Evolutionary conservation across 53 echinoderm and acorn worm species (phyloP), one percentile per base, ranked within the genome.

Genomic region (Mesocentrotus franciscanus): DNA sequence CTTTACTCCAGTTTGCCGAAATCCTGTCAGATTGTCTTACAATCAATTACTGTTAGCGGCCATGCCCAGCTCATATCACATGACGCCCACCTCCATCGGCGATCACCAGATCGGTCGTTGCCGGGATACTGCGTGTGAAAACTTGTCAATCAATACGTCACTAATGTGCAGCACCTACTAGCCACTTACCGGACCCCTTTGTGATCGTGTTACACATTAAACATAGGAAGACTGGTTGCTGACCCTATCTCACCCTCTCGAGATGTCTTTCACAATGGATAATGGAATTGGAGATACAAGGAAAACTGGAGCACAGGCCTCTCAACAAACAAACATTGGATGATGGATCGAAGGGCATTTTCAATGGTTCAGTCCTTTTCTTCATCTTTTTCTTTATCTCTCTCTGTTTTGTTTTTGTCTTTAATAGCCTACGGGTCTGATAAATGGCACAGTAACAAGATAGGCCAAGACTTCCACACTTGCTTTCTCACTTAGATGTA

Each of bases 171-270:
- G 66, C 91, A 33, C 20, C 66, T 91, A 33, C 64, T 34, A 20
- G 87, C 30, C 91, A 91, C 91, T 91, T 91, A 61, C 66, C 68
- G 20, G 0, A 66, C 91, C 66, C 62, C 91, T 91, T 32, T 34
- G 3, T 62, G 62, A 91, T 91, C 91, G 58, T 66, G 91, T 91
- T 91, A 91, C 91, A 91, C 91, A 66, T 91, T 61, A 91, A 61
- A 91, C 29, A 39, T 66, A 33, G 66, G 66, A 35, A 91, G 91
- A 91, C 34, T 64, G 91, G 91, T 64, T 6, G 66, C 91, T 39
- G 91, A 91, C 91, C 91, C 66, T 61, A 33, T 91, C 66, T 91
- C 35, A 35, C 35, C 87, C 87, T 9, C 87, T 87, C 59, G 56
- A 87, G 29, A 87, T n/a, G 58, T 56, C 58, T 87, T 87, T 87